phyloP scores from a whole-genome alignment of 2,113 vertebrate species.

The Hydropotes inermis region DNA sequence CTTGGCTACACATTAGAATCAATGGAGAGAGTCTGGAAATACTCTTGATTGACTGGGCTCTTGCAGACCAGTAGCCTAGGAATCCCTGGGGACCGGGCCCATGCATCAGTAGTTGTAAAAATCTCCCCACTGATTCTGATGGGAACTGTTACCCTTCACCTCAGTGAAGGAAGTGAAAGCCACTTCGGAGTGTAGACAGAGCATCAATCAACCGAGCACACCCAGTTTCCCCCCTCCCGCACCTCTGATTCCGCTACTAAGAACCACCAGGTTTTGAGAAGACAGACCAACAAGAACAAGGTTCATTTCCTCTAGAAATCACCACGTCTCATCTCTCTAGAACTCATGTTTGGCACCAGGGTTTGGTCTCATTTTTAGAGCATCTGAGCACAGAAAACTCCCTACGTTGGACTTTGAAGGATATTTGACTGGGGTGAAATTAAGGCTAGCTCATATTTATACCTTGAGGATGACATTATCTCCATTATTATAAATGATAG shows the following conservation, averaged over 20 bases:
- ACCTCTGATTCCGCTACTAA: conserved; percentile 19
- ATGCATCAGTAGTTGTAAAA: not conserved
- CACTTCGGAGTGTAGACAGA: not conserved
- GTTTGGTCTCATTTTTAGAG: not conserved
- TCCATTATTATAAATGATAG: not conserved
- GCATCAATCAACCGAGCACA: not conserved
- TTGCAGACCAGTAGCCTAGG: not conserved
- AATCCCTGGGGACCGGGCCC: not conserved
- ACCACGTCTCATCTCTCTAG: not conserved
- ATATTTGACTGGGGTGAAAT: not conserved
- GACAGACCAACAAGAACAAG: not conserved
- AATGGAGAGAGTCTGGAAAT: not conserved
- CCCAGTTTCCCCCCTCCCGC: not conserved
- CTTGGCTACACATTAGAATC: not conserved
- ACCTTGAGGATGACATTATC: not conserved
- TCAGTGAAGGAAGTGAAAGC: conserved; percentile 56
- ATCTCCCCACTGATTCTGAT: not conserved
- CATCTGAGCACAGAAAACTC: not conserved
- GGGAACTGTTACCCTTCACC: not conserved
- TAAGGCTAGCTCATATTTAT: not conserved
- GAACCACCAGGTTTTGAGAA: not conserved
- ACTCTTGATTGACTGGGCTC: not conserved
- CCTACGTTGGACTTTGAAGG: not conserved
- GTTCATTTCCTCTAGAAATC: conserved; percentile 44
- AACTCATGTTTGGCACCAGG: not conserved